Evolutionary conservation across 1,140 invertebrate genomes (phyloP), one percentile per base, ranked within the genome.

Genomic region (Platyscapa corneri): DNA sequence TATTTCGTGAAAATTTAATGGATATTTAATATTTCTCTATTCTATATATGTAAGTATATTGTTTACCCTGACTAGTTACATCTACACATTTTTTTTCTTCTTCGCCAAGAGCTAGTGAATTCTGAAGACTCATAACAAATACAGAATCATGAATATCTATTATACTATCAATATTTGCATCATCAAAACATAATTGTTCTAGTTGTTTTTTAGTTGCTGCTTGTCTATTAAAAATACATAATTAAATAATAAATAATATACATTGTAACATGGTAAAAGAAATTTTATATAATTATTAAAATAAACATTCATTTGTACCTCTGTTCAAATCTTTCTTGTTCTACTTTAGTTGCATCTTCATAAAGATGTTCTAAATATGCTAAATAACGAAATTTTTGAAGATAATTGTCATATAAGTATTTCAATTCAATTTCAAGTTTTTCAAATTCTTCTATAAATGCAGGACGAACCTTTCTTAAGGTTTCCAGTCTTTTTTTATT

Each of bases 371-470:
- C 97, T 10, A 98, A 92, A 90, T 96, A 97, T n/a, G 96, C 96
- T 2, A 99, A 94, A 88, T 97, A 98, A 53, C 98, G 95, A 90
- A 98, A 96, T 82, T 97, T 96, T 76, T 96, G 94, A 53, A 99
- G 95, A 93, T 99, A 99, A 85, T 96, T 95, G 75, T 97, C 95
- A 93, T 99, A 99, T 23, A 98, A 93, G 88, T 95, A 93, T 89
- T 97, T 96, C 14, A 99, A 92, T 90, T 99, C 98, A 70, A 95
- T 94, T 93, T 99, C 98, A 20, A 98, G 94, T 72, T 96, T 96
- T 87, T 99, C 98, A 92, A 99, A 98, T 92, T 99, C 99, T 89
- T 99, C 97, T 95, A 99, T 97, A 92, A 99, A 99, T 0, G 98
- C 98, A 8, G 99, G 99, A 70, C 99, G 97, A 88, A 99, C 98